Evolutionary conservation across 2,797 vertebrate genomes (phyloP).

Genomic region (Oryzias dopingdopingensis): DNA sequence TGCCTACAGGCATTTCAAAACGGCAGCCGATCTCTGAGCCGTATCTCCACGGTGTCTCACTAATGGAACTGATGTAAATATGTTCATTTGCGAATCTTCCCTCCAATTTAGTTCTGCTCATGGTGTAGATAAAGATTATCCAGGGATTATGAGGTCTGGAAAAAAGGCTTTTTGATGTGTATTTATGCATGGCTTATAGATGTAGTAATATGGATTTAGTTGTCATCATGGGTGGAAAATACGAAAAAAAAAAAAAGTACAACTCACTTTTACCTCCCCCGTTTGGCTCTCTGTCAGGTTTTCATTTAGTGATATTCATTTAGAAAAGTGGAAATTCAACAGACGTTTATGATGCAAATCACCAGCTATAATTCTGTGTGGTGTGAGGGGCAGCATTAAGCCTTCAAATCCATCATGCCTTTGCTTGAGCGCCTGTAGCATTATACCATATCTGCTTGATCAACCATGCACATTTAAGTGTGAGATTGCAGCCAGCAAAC

Average conservation of each 20-base stretch:
- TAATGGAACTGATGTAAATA: constrained; percentile 80
- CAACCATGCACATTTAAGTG: constrained; percentile 59
- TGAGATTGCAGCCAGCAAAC: constrained; percentile 50
- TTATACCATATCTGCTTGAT: constrained; percentile 59
- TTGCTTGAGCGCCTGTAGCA: constrained; percentile 48
- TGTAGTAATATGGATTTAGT: constrained; percentile 72
- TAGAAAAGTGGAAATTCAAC: constrained; percentile 76
- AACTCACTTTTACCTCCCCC: constrained; percentile 42
- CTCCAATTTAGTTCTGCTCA: constrained; percentile 72
- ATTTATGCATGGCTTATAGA: constrained; percentile 73
- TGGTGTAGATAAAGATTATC: constrained; percentile 80
- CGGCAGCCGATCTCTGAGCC: constrained; percentile 51
- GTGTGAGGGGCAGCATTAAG: constrained; percentile 69
- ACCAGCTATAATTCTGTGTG: constrained; percentile 66
- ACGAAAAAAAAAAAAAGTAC: constrained; percentile 37
- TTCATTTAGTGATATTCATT: constrained; percentile 73
- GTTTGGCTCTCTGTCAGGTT: constrained; percentile 63
- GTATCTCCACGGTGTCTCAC: constrained; percentile 65
- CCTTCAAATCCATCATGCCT: constrained; percentile 70
- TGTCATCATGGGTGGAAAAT: constrained; percentile 60
- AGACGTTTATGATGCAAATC: constrained; percentile 79
- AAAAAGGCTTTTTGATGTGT: constrained; percentile 70
- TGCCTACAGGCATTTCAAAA: constrained; percentile 71
- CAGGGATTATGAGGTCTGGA: constrained; percentile 72
- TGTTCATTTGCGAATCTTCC: constrained; percentile 76